Base-by-base conservation (phyloP, 1,140 invertebrate genomes). In the Pararge aegeria region DNA sequence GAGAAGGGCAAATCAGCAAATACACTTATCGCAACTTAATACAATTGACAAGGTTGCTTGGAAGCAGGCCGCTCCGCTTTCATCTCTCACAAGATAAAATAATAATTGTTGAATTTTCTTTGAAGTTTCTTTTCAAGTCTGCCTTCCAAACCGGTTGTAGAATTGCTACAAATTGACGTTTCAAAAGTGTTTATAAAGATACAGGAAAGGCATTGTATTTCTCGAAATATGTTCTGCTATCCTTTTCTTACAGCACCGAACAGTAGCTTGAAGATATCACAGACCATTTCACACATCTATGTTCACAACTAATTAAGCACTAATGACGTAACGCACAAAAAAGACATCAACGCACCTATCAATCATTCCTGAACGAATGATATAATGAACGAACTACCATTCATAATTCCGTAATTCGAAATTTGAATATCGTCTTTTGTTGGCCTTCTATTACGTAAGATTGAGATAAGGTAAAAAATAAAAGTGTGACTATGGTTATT, bases 221-320 rank as follows among this genome's bases (percentile, higher is more conserved):
- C n/a, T n/a, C n/a, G n/a, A n/a, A n/a, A n/a, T n/a, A n/a, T n/a
- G n/a, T n/a, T n/a, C n/a, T 1, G 13, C 42, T 20, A 12, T 46
- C 18, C 42, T 46, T 20, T 10, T 46, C 42, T n/a, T 7, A 18
- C 42, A 46, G 6, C 1, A 20, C 5, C 9, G 1, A 7, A 20
- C 16, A 46, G 16, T 20, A 15, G 46, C n/a, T 5, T 29, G 29
- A 21, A 16, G 1, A 10, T 13, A 20, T 10, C 18, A 49, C 46
- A 49, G 24, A 20, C 21, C 20, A 27, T 49, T 49, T 27, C 24
- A 29, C 18, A 49, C 21, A n/a, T 49, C 46, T 49, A 49, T 46
- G 66, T 80, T 81, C 78, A 83, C 76, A 78, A 78, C 69, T 87
- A 85, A 87, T 87, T 87, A 87, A 83, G 79, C 71, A 68, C 80